Percentiles rank a stretch among this genome's conserved stretches.
Conservation (phyloP, 2,888 invertebrate species). For the Ganaspis brasiliensis region DNA sequence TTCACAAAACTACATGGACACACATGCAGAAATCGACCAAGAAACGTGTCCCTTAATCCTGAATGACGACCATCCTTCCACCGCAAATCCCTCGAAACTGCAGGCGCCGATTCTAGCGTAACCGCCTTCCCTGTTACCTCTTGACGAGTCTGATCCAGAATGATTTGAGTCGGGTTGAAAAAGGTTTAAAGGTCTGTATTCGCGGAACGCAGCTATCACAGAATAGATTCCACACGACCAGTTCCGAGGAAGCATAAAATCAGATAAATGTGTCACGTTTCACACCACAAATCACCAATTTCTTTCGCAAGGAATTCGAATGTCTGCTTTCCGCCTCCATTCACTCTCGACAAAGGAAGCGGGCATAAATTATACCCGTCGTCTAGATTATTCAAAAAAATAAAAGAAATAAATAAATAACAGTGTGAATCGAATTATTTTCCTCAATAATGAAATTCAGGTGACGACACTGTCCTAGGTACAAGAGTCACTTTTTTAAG, state of each 20-base stretch:
- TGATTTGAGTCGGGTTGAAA: conserved; percentile 37
- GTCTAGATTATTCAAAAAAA: conserved; percentile 30
- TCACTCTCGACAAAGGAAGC: conserved; percentile 39
- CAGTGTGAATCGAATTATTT: neutral
- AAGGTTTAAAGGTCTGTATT: conserved; percentile 35
- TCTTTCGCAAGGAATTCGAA: conserved; percentile 35
- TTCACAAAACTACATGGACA: conserved; percentile 6
- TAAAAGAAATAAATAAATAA: neutral
- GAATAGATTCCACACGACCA: conserved; percentile 38
- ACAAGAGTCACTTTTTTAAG: too few relatives aligned
- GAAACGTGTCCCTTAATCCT: conserved; percentile 59
- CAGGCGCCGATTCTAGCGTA: conserved; percentile 42
- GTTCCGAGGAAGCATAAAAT: conserved; percentile 42
- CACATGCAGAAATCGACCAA: conserved; percentile 11
- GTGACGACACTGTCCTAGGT: too few relatives aligned
- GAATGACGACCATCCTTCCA: conserved; percentile 63
- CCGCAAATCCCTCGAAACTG: conserved; percentile 40
- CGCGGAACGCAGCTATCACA: conserved; percentile 22
- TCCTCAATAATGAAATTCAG: neutral
- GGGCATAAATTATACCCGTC: conserved; percentile 41
- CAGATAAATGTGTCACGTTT: conserved; percentile 43
- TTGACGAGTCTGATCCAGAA: conserved; percentile 40
- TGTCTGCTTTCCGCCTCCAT: conserved; percentile 38
- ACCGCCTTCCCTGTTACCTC: conserved; percentile 6
- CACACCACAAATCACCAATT: conserved; percentile 43